phyloP scores from a whole-genome alignment of 2,888 invertebrate genomes.

The Cantharis flavilabris region DNA sequence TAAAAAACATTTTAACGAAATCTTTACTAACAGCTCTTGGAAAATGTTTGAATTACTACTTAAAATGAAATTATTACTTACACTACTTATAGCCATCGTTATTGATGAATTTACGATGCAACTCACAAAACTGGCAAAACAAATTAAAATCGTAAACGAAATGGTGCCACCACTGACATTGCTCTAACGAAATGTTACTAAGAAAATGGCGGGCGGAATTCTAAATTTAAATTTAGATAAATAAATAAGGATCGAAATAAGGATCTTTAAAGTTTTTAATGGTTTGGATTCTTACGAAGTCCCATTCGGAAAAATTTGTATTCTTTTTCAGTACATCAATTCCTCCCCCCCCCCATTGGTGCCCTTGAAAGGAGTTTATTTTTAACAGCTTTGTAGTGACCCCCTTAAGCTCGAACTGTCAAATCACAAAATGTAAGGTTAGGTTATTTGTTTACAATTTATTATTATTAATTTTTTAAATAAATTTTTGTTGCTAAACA shows the following conservation, averaged over 20 bases:
- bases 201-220: neutral
- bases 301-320: too few relatives aligned
- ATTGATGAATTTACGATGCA: neutral
- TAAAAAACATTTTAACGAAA: neutral
- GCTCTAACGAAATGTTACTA: neutral
- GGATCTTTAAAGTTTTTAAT: too few relatives aligned
- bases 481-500: neutral
- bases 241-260: too few relatives aligned
- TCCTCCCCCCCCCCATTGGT: too few relatives aligned
- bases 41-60: neutral
- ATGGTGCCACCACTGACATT: neutral
- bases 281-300: too few relatives aligned
- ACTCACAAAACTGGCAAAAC: neutral
- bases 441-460: neutral
- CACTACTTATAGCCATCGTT: conserved; percentile 11
- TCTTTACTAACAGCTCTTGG: neutral
- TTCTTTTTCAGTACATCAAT: too few relatives aligned
- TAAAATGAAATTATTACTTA: neutral
- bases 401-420: neutral
- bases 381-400: too few relatives aligned
- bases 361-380: too few relatives aligned
- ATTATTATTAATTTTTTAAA: neutral
- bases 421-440: neutral
- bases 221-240: neutral
- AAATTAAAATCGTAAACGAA: conserved; percentile 13